Evolutionary conservation across 1,140 invertebrate species (phyloP), one percentile per base, ranked within the genome.

Genomic region (Dufourea novaeangliae): DNA sequence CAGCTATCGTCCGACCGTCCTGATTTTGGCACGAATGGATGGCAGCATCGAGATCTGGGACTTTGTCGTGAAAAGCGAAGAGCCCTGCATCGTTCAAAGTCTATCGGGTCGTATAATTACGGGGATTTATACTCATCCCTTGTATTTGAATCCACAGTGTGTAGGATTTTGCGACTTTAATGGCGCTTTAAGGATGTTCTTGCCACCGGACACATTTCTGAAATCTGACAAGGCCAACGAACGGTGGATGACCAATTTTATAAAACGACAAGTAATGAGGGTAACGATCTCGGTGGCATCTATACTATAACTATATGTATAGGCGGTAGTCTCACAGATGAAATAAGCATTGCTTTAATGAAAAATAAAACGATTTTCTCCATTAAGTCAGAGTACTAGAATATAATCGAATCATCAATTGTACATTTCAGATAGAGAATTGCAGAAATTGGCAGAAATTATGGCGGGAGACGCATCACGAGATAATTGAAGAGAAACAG

Each of bases 11-110:
- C 92, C 94, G 0, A 91, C 92, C 3, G 87, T 93, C n/a, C 75
- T 95, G 1, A 92, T 93, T 37, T 44, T 95, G 1, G 92, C 91
- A 10, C 90, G 93, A 7, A 90, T 87, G 2, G 93, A 94, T 86
- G 94, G 94, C 12, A 92, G 89, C 7, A 79, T 94, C 0, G 94
- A 95, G 72, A 91, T 93, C 25, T 95, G 94, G 94, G 93, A 94
- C 86, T 89, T 95, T 57, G 76, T 92, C 39, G 76, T 88, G 54
- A 93, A 92, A 80, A 91, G 89, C 44, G 79, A 91, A 39, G 86
- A 90, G 63, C 85, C 90, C 0, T 87, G 74, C 64, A 85, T 88
- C 29, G 79, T 71, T 0, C 88, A 91, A 56, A 90, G 85, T 74
- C 41, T 92, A 11, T 91, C 90, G 1, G 91, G 91, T 25, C 84